phyloP scores from a whole-genome alignment of 2,113 vertebrate species.

The Cheirogaleus medius region DNA sequence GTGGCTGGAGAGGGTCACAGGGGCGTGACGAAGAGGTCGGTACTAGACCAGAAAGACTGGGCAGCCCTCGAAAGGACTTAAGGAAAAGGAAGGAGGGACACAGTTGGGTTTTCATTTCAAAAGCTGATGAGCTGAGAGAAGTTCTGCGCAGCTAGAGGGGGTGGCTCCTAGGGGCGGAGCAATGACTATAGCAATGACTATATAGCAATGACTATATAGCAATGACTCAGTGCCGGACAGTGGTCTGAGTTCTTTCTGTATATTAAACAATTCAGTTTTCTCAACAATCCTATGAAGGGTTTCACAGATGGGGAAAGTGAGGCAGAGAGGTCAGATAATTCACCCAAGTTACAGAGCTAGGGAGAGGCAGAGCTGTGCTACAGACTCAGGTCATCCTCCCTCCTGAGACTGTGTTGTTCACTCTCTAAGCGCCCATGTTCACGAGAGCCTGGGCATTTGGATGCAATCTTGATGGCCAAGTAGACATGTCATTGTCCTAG shows the following conservation, averaged over 20 bases:
- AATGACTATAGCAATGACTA: too few relatives aligned
- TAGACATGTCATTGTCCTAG: background rate
- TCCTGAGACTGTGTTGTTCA: background rate
- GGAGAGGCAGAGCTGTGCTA: background rate
- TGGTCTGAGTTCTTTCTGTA: background rate
- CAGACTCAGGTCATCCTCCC: background rate
- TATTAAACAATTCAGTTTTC: background rate
- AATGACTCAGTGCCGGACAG: background rate
- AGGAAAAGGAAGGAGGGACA: background rate
- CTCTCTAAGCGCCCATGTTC: fast-evolving
- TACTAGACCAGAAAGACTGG: background rate
- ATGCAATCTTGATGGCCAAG: background rate
- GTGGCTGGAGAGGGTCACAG: background rate
- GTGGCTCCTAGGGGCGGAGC: too few relatives aligned
- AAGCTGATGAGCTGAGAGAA: background rate
- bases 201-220: too few relatives aligned
- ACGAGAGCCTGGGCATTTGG: background rate
- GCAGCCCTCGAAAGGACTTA: background rate
- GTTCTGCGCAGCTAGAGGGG: background rate
- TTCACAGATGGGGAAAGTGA: background rate
- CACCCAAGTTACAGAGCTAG: background rate
- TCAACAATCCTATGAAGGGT: background rate
- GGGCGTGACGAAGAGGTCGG: background rate
- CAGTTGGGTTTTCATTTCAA: background rate
- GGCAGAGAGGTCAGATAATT: background rate